phyloP scores from a whole-genome alignment of 2,888 invertebrate species.

The Xestoiulus laeticollis region DNA sequence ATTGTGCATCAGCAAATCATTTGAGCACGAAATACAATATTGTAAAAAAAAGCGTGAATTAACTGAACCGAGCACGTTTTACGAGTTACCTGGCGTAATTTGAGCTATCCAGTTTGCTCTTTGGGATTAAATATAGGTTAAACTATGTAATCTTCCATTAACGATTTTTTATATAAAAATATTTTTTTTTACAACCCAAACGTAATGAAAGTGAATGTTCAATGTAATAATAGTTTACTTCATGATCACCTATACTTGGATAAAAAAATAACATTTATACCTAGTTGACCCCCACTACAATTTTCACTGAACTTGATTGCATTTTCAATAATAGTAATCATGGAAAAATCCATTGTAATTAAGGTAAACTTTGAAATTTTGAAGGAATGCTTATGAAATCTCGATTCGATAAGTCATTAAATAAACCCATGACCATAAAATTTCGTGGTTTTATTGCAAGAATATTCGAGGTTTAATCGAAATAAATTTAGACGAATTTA shows the following conservation, averaged over 20 bases:
- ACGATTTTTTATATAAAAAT: background rate
- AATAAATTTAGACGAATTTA: background rate
- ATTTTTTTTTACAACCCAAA: background rate
- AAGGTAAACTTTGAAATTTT: background rate
- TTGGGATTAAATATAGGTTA: background rate
- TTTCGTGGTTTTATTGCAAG: background rate
- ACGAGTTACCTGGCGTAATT: background rate
- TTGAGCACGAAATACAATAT: background rate
- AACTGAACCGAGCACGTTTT: background rate
- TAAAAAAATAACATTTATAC: background rate
- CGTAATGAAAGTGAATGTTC: background rate
- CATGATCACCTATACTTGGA: background rate
- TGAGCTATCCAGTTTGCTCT: background rate
- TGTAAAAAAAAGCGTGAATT: background rate
- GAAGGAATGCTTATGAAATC: background rate
- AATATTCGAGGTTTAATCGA: background rate
- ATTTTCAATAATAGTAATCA: background rate
- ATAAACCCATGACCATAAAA: background rate
- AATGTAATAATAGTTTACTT: background rate
- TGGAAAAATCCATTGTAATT: background rate
- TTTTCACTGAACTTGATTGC: slow-evolving; percentile 1
- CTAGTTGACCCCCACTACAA: background rate
- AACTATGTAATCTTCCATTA: background rate
- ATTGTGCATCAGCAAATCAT: background rate
- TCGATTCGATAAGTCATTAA: background rate